Evolutionary conservation across 2,888 invertebrate genomes (phyloP), one percentile per base, ranked within the genome.

Genomic region (Empis livida): DNA sequence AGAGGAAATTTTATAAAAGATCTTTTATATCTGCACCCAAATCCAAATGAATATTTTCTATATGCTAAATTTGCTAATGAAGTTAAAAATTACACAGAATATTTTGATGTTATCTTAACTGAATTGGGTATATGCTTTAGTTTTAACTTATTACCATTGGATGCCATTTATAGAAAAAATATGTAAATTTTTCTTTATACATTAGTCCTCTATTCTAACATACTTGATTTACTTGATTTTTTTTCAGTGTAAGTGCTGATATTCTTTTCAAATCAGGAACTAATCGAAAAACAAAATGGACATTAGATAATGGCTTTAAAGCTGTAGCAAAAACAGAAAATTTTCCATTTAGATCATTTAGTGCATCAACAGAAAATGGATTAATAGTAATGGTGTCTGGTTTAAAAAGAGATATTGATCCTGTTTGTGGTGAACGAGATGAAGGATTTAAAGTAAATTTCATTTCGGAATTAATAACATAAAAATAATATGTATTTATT

Each of bases 361-460:
- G 41, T 30, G 23, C 48, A n/a, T 35, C 38, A 5, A 48, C 13
- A 5, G 42, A 44, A 5, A 37, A 44, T 37, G 35, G 48, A 15
- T 37, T 48, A 20, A 23, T 42, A 8, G 15, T 31, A 14, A 35
- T 39, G 23, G 14, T 44, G 1, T 30, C 17, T 17, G 48, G 32
- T 14, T 38, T 41, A 16, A 41, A 39, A 37, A 2, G 16, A 4
- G 42, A 48, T 32, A 37, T 42, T 17, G 44, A 48, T 44, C 10
- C 32, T 10, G 5, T 48, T 10, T 48, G 48, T 9, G 30, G 44
- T 27, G 48, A 37, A 17, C 37, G 44, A 13, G 44, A 44, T 10
- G 44, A 48, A 9, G 48, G 48, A 11, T 48, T 48, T 17, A 48
- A 48, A 9, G 17, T 48, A n/a, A 47, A 30, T 35, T 23, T 47